These are phyloP conservation scores for Digitonthophagus gazella DNA, from an alignment of 2,888 invertebrate genomes.

Conservation along the genomic window DNA sequence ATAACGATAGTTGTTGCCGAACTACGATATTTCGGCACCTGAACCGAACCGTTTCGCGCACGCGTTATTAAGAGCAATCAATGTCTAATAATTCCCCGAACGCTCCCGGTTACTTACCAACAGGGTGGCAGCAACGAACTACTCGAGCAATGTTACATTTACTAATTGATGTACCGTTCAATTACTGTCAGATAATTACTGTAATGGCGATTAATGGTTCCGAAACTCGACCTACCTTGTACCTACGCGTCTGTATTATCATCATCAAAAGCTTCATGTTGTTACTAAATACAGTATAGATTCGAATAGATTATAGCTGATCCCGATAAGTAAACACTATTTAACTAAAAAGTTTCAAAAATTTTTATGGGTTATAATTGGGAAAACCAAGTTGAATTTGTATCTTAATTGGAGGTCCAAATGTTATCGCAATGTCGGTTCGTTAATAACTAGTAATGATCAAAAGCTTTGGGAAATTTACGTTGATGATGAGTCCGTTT, in stretches of 20 bases:
- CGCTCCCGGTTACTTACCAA: slow-evolving; percentile 13
- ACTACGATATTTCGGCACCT: background rate
- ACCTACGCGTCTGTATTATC: too few relatives aligned
- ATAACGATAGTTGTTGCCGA: background rate
- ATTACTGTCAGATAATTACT: slow-evolving; percentile 27
- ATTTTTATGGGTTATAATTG: too few relatives aligned
- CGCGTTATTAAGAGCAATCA: slow-evolving; percentile 22
- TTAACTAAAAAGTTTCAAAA: too few relatives aligned
- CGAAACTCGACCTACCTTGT: background rate
- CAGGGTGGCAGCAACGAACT: background rate
- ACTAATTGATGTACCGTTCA: slow-evolving; percentile 28
- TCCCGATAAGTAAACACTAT: too few relatives aligned
- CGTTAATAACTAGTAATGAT: too few relatives aligned
- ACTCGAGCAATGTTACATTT: slow-evolving; percentile 23
- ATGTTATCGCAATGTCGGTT: too few relatives aligned
- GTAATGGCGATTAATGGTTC: slow-evolving; percentile 26
- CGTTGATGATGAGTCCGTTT: background rate
- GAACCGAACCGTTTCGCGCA: background rate
- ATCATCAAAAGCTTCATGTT: too few relatives aligned
- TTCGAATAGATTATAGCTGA: too few relatives aligned
- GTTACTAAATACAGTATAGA: too few relatives aligned
- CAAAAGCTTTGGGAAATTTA: too few relatives aligned
- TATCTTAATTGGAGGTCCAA: too few relatives aligned
- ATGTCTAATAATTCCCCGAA: slow-evolving; percentile 21
- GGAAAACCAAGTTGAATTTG: too few relatives aligned